Base-by-base conservation (phyloP, 2,888 invertebrate species). In the Drepana falcataria region DNA sequence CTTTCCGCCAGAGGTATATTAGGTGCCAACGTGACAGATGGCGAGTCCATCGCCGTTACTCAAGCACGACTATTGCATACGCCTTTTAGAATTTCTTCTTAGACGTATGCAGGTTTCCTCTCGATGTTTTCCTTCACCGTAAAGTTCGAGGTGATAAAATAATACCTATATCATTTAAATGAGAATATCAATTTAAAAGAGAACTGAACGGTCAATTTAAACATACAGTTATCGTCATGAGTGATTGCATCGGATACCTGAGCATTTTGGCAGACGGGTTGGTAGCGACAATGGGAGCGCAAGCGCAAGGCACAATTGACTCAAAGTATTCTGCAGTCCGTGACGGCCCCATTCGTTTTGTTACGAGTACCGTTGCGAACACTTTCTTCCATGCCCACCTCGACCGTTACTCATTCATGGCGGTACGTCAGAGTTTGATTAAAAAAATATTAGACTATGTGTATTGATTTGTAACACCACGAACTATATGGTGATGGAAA, bases 301-400 rank as follows among this genome's bases (percentile, higher is more conserved):
- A 48, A 44, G 44, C 44, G 48, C 35, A 48, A n/a, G 6, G 5
- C 9, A 48, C 35, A 49, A 49, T 49, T 6, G 37, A 4, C n/a
- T 37, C 34, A 40, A 40, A 34, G 9, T 21, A 34, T 51, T 51
- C 40, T 5, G 34, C 51, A 40, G 41, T 9, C 51, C 51, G 64
- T 71, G 67, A 60, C 74, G 85, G 68, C 83, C 86, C 74, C 81
- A 79, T 81, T 85, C 73, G 69, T 75, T 82, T 81, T 75, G 83
- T 76, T 78, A 79, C 77, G 78, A 71, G 77, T 87, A 85, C 86
- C 86, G 87, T 86, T 86, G 75, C 72, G 55, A 68, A 77, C 73
- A 79, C 82, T 84, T 83, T 86, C 83, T 75, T 73, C 67, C 68
- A 59, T 62, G 53, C 57, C 62, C 62, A 58, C 62, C 54, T 59